Base-by-base conservation (phyloP, 1,140 invertebrate species). In the Pseudomyrmex gracilis region DNA sequence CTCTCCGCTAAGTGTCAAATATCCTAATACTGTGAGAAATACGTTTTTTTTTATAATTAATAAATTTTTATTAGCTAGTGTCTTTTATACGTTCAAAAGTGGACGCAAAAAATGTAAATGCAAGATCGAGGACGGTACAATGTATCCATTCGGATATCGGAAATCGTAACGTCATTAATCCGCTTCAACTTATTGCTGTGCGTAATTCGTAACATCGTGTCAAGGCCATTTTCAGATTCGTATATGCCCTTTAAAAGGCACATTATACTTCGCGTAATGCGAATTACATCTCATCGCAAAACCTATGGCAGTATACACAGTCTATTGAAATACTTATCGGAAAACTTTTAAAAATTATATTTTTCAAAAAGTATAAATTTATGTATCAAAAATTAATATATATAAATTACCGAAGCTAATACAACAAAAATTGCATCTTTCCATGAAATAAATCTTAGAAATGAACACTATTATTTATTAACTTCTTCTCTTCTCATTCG, bases 171-270 rank as follows among this genome's bases (percentile, higher is more conserved):
- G 15, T 43, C 24, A 45, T 63, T 43, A 43, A 43, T 64, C 15
- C n/a, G 15, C 13, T n/a, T 51, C 7, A 24, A 51, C 43, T n/a
- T 47, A 68, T 55, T 78, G 13, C 34, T 55, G 51, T 55, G 51
- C 15, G 1, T 68, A 68, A 78, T 55, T 77, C 15, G 2, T 70
- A 47, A 58, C 34, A 58, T 47, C 45, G 22, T 24, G 8, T 78
- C 43, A 70, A 80, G 66, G 76, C 55, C 53, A 34, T 34, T 34
- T 4, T 68, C 22, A 58, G 22, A 47, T 71, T 71, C 1, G 15
- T 68, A 34, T 34, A 80, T 85, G 86, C 61, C 70, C 34, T 64
- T 84, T 49, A 43, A 51, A 86, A 89, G 87, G 88, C 87, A 89
- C 87, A 53, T 88, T 47, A 17, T 24, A 24, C 0, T 80, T 82